Percentiles rank a stretch among this genome's conserved stretches.
Evolutionary conservation across 2,888 invertebrate species (phyloP).

Genomic region (Asteroscopus sphinx): DNA sequence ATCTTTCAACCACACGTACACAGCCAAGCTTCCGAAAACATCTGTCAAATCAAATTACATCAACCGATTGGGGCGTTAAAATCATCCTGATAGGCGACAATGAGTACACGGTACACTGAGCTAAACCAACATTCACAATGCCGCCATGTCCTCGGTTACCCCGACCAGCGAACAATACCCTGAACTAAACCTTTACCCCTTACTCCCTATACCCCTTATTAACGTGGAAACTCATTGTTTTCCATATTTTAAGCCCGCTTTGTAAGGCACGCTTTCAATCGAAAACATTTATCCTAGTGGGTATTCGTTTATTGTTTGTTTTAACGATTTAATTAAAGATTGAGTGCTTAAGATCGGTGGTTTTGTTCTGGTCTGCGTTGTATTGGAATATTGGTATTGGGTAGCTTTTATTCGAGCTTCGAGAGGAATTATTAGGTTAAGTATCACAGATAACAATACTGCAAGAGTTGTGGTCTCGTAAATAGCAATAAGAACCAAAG

Average conservation of each 20-base stretch:
- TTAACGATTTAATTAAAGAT: conserved; percentile 66
- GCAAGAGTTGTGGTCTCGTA: too few species aligned
- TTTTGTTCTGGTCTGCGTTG: conserved; percentile 33
- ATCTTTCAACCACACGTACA: conserved; percentile 23
- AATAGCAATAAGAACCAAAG: too few species aligned
- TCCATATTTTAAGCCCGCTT: conserved; percentile 80
- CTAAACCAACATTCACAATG: conserved; percentile 78
- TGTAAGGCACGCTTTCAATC: conserved; percentile 66
- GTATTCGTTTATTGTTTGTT: conserved; percentile 65
- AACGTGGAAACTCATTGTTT: conserved; percentile 86
- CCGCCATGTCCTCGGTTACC: conserved; percentile 75
- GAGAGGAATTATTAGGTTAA: neutral
- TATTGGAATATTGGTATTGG: conserved; percentile 1
- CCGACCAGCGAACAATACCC: conserved; percentile 64
- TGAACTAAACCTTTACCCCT: conserved; percentile 59
- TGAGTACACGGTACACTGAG: conserved; percentile 77
- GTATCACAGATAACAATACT: neutral
- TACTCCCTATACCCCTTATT: conserved; percentile 82
- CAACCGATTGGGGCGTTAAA: conserved; percentile 73
- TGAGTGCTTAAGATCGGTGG: conserved; percentile 31
- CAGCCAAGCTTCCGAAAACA: conserved; percentile 65
- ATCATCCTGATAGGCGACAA: conserved; percentile 79
- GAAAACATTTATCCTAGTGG: conserved; percentile 69
- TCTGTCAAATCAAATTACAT: conserved; percentile 78
- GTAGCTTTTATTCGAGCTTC: conserved; percentile 5